Evolutionary conservation across 2,797 vertebrate species (phyloP).

Genomic region (Erpetoichthys calabaricus): DNA sequence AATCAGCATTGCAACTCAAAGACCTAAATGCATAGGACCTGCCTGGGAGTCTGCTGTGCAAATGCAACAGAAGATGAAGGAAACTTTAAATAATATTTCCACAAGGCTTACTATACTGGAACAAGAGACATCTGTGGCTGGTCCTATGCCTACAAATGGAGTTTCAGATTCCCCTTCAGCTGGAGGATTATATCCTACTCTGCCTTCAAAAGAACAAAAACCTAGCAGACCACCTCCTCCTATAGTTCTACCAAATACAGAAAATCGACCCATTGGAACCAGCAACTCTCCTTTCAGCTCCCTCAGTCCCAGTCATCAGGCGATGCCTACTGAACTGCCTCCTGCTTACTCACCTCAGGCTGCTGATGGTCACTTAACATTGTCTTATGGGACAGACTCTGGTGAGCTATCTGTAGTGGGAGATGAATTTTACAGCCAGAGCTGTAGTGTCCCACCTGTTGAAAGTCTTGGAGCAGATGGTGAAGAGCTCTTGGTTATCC

Average conservation of each 20-base stretch:
- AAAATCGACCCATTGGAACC: conserved; percentile 24
- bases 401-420: conserved; percentile 76
- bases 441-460: conserved; percentile 48
- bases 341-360: conserved; percentile 82
- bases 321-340: conserved; percentile 49
- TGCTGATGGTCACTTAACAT: conserved; percentile 72
- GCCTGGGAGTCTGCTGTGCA: conserved; percentile 74
- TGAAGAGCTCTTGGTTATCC: conserved; percentile 76
- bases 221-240: conserved; percentile 41
- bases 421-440: conserved; percentile 68
- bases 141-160: neutral
- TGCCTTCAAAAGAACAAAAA: conserved; percentile 45
- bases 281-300: conserved; percentile 36
- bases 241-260: conserved; percentile 14
- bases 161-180: conserved; percentile 15
- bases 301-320: conserved; percentile 25
- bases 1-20: conserved; percentile 52
- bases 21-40: conserved; percentile 48
- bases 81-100: conserved; percentile 75
- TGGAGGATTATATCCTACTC: conserved; percentile 53
- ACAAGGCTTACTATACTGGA: conserved; percentile 62
- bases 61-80: conserved; percentile 91
- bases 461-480: conserved; percentile 72
- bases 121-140: conserved; percentile 20
- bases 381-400: conserved; percentile 79